A percentile compares a stretch with the other conserved stretches of the same genome.
These are phyloP conservation scores for Nomada ferruginata DNA, from an alignment of 2,888 invertebrate species.

Conservation along the genomic window DNA sequence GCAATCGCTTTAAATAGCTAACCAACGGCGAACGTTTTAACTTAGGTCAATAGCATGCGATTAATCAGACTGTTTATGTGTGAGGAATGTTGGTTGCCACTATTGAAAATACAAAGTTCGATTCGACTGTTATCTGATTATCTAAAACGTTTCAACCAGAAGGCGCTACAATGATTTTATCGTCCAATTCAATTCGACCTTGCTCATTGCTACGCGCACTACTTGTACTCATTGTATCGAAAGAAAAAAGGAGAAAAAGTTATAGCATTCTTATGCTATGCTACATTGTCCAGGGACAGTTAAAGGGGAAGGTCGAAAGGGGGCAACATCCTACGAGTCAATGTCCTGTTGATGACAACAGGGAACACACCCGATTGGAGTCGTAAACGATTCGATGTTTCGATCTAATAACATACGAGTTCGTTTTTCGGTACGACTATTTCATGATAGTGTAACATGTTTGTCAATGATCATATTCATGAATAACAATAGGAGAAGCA, in stretches of 20 bases:
- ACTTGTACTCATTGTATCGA: neutral
- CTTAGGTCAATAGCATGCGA: constrained; percentile 38
- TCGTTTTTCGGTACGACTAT: constrained; percentile 26
- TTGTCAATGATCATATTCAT: neutral
- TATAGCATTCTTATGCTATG: constrained; percentile 27
- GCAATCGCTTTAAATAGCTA: constrained; percentile 46
- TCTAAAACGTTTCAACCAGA: neutral
- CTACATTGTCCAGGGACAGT: constrained; percentile 21
- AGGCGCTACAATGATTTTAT: neutral
- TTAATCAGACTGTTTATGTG: constrained; percentile 19
- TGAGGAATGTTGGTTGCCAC: neutral
- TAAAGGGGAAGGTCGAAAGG: constrained; percentile 54
- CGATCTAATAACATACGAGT: constrained; percentile 17
- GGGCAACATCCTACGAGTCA: constrained; percentile 72
- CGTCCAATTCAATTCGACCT: constrained; percentile 7
- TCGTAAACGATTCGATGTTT: constrained; percentile 39
- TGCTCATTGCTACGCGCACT: neutral
- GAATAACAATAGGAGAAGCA: neutral
- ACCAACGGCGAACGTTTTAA: constrained; percentile 37
- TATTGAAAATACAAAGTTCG: constrained; percentile 6
- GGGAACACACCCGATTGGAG: constrained; percentile 65
- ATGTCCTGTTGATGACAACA: constrained; percentile 74
- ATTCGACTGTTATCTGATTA: constrained; percentile 18
- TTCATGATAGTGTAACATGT: neutral
- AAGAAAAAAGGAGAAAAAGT: neutral